These are phyloP conservation scores for Drosophila longiperda DNA, from an alignment of 2,888 invertebrate genomes.

Conservation along the genomic window DNA sequence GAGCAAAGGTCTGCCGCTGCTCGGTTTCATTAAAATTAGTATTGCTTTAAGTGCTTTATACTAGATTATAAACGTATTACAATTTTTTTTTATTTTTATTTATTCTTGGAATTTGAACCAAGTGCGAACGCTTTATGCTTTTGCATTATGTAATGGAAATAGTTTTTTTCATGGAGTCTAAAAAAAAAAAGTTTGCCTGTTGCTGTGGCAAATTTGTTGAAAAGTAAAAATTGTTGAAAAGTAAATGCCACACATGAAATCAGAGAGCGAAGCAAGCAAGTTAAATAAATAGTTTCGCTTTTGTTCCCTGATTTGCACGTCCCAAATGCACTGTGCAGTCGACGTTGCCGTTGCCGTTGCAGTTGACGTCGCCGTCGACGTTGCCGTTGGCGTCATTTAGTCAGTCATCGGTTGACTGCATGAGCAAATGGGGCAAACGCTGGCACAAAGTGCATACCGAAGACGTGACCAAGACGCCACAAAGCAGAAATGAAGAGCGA, in stretches of 20 bases:
- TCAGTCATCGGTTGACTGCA: slow-evolving; percentile 27
- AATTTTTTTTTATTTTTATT: too few relatives aligned
- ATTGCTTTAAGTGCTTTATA: background rate
- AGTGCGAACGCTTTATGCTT: background rate
- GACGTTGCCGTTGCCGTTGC: background rate
- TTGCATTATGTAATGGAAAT: background rate
- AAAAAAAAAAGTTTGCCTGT: background rate
- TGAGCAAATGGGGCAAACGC: slow-evolving; percentile 48
- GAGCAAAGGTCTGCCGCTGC: background rate
- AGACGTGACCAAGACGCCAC: slow-evolving; percentile 72
- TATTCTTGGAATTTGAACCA: background rate
- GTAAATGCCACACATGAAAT: slow-evolving; percentile 21
- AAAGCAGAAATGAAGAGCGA: slow-evolving; percentile 31
- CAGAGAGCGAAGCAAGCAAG: slow-evolving; percentile 8
- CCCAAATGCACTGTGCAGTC: slow-evolving; percentile 36
- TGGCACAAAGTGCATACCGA: slow-evolving; percentile 62
- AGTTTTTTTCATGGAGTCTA: background rate
- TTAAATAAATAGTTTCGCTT: slow-evolving; percentile 35
- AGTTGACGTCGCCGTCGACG: background rate
- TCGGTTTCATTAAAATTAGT: background rate
- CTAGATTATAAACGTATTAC: background rate
- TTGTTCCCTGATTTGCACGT: slow-evolving; percentile 51
- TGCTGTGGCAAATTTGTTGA: slow-evolving; percentile 2
- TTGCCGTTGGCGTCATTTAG: background rate
- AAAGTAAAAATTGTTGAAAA: slow-evolving; percentile 1